These are phyloP conservation scores for Tiphia femorata DNA, from an alignment of 2,888 invertebrate species.

Conservation along the genomic window DNA sequence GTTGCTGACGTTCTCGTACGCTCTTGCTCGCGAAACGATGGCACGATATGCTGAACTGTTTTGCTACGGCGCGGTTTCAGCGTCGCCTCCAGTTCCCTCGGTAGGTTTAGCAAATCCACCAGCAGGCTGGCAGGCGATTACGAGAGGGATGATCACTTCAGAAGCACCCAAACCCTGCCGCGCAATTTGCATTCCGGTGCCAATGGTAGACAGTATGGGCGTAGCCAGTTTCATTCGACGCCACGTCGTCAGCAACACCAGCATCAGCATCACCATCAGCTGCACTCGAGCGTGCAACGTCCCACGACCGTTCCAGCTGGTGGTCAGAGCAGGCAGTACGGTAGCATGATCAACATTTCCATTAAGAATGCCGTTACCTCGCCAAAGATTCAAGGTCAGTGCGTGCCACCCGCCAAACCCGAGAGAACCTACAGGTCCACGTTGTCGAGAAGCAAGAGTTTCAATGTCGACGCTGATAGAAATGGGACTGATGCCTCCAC, in stretches of 20 bases:
- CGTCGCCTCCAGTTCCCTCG: slow-evolving; percentile 80
- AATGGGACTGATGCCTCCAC: slow-evolving; percentile 50
- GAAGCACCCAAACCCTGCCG: slow-evolving; percentile 83
- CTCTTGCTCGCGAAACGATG: no score
- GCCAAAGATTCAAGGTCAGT: slow-evolving; percentile 49
- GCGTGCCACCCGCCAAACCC: slow-evolving; percentile 74
- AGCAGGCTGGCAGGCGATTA: slow-evolving; percentile 76
- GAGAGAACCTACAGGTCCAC: slow-evolving; percentile 73
- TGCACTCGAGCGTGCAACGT: background rate
- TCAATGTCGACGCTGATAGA: slow-evolving; percentile 81
- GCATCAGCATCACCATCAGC: background rate
- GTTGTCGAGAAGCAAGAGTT: slow-evolving; percentile 85
- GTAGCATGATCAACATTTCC: slow-evolving; percentile 75
- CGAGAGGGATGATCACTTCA: slow-evolving; percentile 72
- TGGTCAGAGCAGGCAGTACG: slow-evolving; percentile 51
- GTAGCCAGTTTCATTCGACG: slow-evolving; percentile 2
- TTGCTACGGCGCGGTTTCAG: no score
- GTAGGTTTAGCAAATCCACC: slow-evolving; percentile 86
- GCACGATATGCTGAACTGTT: slow-evolving; percentile 5
- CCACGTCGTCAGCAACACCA: slow-evolving; percentile 18
- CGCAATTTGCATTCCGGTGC: slow-evolving; percentile 71
- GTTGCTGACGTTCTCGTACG: slow-evolving; percentile 17
- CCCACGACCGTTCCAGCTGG: background rate
- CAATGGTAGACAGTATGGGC: slow-evolving; percentile 70
- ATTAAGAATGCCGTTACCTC: slow-evolving; percentile 70